A percentile compares a stretch with the other conserved stretches of the same genome.
phyloP scores from a whole-genome alignment of 2,888 invertebrate genomes.

The Aphelenchoides bicaudatus region DNA sequence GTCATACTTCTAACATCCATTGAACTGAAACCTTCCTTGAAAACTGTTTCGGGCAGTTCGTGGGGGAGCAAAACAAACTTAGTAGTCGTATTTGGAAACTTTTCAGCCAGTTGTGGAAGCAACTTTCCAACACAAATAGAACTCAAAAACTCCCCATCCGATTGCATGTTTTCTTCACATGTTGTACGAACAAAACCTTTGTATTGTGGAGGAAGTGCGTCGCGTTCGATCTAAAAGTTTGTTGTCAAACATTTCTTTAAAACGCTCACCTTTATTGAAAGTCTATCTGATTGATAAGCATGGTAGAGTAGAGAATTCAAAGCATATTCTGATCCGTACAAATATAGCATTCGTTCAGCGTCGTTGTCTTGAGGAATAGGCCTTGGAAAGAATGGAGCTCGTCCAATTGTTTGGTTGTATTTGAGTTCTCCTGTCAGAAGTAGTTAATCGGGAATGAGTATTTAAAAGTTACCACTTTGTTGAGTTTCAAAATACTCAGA shows the following conservation, averaged over 20 bases:
- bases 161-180: slow-evolving; percentile 28
- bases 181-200: slow-evolving; percentile 46
- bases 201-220: slow-evolving; percentile 42
- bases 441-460: neutral
- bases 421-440: slow-evolving; percentile 48
- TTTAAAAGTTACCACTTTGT: slow-evolving; percentile 40
- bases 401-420: slow-evolving; percentile 36
- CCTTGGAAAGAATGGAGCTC: slow-evolving; percentile 52
- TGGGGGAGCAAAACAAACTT: slow-evolving; percentile 55
- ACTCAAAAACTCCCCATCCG: slow-evolving; percentile 29
- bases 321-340: slow-evolving; percentile 53
- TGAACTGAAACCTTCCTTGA: slow-evolving; percentile 48
- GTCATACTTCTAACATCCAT: slow-evolving; percentile 46
- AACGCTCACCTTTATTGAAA: slow-evolving; percentile 43
- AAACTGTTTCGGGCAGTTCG: slow-evolving; percentile 50
- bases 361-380: slow-evolving; percentile 38
- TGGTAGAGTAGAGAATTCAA: slow-evolving; percentile 58
- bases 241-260: neutral
- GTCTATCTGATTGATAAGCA: slow-evolving; percentile 51
- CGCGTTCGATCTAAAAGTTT: slow-evolving; percentile 40
- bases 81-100: slow-evolving; percentile 52
- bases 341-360: slow-evolving; percentile 49
- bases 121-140: slow-evolving; percentile 45
- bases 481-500: slow-evolving; percentile 56
- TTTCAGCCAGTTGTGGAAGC: slow-evolving; percentile 41